Evolutionary conservation across 2,888 invertebrate species (phyloP), one percentile per base, ranked within the genome.

Genomic region (Panorpa germanica): DNA sequence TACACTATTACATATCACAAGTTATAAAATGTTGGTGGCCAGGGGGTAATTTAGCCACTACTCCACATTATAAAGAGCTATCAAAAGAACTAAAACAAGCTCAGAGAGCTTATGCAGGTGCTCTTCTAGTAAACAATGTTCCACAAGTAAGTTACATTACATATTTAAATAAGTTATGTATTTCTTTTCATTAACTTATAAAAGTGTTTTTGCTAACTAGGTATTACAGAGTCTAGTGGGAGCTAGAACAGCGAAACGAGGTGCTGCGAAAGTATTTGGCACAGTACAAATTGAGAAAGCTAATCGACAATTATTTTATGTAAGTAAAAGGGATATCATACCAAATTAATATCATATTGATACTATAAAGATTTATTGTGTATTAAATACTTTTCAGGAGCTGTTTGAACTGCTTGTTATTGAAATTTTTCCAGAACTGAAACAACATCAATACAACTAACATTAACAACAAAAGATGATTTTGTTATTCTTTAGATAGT

Each of bases 11-110:
- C 50, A 72, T 78, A 26, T 73, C 78, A 34, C 61, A 77, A 16
- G 67, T 85, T 36, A 65, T 78, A 32, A 85, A 86, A 49, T 77
- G 80, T 2, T 81, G 85, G 70, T 90, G 88, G 88, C 83, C 85
- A 0, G 76, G 78, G 30, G 85, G 85, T 3, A 66, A 69, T n/a
- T 53, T 78, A 0, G 69, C 72, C 0, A 61, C 61, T n/a, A 52
- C 60, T 2, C 48, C 56, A 1, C 54, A n/a, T n/a, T n/a, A n/a
- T n/a, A n/a, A n/a, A n/a, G n/a, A n/a, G n/a, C 54, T 3, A n/a
- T n/a, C n/a, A n/a, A n/a, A n/a, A n/a, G n/a, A n/a, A n/a, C n/a
- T n/a, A n/a, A n/a, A n/a, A n/a, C n/a, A n/a, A n/a, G n/a, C n/a
- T n/a, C n/a, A n/a, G n/a, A n/a, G n/a, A n/a, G n/a, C n/a, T n/a